Evolutionary conservation across 2,797 vertebrate genomes (phyloP).

Genomic region (Lutjanus argentimaculatus): DNA sequence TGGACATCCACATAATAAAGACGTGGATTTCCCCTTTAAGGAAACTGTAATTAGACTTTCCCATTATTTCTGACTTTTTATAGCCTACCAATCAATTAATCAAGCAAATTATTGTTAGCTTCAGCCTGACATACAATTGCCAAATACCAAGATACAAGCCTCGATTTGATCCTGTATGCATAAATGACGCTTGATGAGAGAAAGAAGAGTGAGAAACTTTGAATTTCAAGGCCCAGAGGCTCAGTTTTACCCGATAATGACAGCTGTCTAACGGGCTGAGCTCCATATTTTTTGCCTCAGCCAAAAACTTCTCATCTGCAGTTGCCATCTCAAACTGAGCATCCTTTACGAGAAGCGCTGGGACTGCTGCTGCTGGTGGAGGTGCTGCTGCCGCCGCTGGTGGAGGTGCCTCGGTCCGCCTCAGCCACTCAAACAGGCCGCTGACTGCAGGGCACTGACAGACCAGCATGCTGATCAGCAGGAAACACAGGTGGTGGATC

Average conservation of each 20-base stretch:
- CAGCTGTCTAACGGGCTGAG: conserved; percentile 81
- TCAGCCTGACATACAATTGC: not conserved
- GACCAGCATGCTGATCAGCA: conserved; percentile 64
- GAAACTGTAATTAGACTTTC: too few species aligned
- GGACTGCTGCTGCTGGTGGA: conserved; percentile 21
- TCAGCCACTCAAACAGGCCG: conserved; percentile 87
- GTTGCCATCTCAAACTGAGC: conserved; percentile 81
- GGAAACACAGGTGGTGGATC: conserved; percentile 13
- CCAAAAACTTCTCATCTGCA: conserved; percentile 80
- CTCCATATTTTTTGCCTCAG: conserved; percentile 77
- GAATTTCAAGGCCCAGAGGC: not conserved
- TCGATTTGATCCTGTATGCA: not conserved
- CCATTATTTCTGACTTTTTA: too few species aligned
- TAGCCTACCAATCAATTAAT: not conserved
- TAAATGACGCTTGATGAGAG: not conserved
- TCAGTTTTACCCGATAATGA: conserved; percentile 71
- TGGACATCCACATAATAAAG: too few species aligned
- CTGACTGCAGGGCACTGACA: conserved; percentile 54
- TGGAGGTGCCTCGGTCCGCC: conserved; percentile 21
- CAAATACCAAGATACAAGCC: not conserved
- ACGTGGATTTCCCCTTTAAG: too few species aligned
- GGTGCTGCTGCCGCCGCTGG: conserved; percentile 33
- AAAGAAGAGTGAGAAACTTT: not conserved
- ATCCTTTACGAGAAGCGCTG: conserved; percentile 56
- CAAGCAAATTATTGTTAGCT: not conserved